Evolutionary conservation across 2,888 invertebrate species (phyloP), one percentile per base, ranked within the genome.

Genomic region (Odontocolon sp.): DNA sequence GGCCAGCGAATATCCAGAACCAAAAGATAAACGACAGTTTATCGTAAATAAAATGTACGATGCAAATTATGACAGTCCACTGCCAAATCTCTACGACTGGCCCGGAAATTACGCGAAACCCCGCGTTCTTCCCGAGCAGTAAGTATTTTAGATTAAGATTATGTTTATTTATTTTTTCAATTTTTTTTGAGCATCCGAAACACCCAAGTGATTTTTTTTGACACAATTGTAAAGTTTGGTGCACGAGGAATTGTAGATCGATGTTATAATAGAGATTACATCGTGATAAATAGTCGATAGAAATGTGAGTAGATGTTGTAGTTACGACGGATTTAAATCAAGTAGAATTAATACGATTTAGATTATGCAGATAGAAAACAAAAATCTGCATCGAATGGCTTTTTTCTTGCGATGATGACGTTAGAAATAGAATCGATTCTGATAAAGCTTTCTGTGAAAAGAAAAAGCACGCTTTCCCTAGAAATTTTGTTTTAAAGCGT

Each of bases 1-100:
- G 81, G 97, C 97, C 2, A 96, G 96, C 2, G 94, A 95, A 2
- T 97, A 97, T 89, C 97, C 97, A 0, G 95, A 96, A 90, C 97
- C 97, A 40, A 93, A 93, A 82, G 94, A 97, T 86, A 93, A 96
- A 86, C 91, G 92, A 66, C 91, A 93, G 79, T 95, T 95, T 90
- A 92, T 97, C 33, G 92, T 93, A 84, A 93, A 93, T 68, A 95
- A 95, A 88, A 93, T 95, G 91, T 97, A 96, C 91, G 94, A 94
- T 88, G 94, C 93, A 85, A 93, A 95, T 87, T 97, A 97, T 88
- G 95, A 95, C 88, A 92, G 93, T 80, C 94, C 96, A 64, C 92
- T 96, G 92, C 96, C 96, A 70, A 90, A 90, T 38, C 83, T 91
- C 18, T 92, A 92, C 76, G 88, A 89, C 1, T 92, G 92, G 92